A percentile compares a stretch with the other conserved stretches of the same genome.
These are phyloP conservation scores for Tragelaphus eurycerus DNA, from an alignment of 2,797 vertebrate species.

Conservation along the genomic window DNA sequence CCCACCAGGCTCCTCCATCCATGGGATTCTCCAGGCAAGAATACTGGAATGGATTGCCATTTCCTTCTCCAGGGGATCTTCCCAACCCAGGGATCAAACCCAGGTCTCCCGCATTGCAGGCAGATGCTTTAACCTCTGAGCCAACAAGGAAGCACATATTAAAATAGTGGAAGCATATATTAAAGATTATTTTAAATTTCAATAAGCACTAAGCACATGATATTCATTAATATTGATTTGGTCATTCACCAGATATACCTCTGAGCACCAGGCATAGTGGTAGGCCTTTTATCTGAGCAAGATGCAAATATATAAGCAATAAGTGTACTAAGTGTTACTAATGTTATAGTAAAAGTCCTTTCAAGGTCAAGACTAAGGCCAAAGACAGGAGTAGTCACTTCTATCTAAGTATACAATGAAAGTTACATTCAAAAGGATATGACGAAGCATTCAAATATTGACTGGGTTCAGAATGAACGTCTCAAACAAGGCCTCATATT, in stretches of 20 bases:
- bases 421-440: not conserved
- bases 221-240: constrained; percentile 1
- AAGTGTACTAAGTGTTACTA: not conserved
- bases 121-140: too few species aligned
- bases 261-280: not conserved
- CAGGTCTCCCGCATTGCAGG: too few species aligned
- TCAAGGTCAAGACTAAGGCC: not conserved
- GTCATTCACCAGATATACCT: not conserved
- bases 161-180: not conserved
- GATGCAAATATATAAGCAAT: not conserved
- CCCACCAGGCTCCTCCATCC: too few species aligned
- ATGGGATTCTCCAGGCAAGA: too few species aligned
- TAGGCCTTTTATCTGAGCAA: not conserved
- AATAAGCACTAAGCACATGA: not conserved
- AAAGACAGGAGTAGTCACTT: not conserved
- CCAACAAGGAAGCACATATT: too few species aligned
- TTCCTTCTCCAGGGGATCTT: too few species aligned
- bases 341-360: not conserved
- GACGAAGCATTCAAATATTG: not conserved
- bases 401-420: not conserved
- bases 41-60: too few species aligned
- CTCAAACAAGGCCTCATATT: not conserved
- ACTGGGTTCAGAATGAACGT: not conserved
- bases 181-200: not conserved
- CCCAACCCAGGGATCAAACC: too few species aligned